These are phyloP conservation scores for Crenichthys baileyi DNA, from an alignment of 2,797 vertebrate genomes.

Conservation along the genomic window DNA sequence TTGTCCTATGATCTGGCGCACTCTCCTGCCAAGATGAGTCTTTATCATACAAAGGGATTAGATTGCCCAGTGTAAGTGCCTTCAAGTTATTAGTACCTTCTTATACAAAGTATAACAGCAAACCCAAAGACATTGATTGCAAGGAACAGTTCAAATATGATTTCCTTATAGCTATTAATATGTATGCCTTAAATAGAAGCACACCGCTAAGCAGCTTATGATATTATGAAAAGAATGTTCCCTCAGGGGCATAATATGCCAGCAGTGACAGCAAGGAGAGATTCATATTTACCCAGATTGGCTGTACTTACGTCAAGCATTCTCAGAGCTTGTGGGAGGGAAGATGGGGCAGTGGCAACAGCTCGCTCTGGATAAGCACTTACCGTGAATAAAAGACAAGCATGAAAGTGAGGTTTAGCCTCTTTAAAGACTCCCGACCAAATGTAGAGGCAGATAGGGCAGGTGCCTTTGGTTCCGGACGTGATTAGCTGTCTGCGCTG, in stretches of 20 bases:
- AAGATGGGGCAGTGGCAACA: constrained; percentile 86
- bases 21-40: constrained; percentile 75
- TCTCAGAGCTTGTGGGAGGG: constrained; percentile 87
- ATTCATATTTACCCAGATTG: constrained; percentile 90
- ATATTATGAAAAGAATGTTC: constrained; percentile 92
- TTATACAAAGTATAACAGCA: constrained; percentile 88
- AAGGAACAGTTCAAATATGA: constrained; percentile 89
- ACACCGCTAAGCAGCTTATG: constrained; percentile 91
- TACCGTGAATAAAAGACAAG: constrained; percentile 89
- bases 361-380: constrained; percentile 87
- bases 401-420: constrained; percentile 90
- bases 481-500: constrained; percentile 84
- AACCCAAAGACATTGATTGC: constrained; percentile 88
- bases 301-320: constrained; percentile 90
- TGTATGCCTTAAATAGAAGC: constrained; percentile 92
- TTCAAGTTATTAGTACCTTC: constrained; percentile 87
- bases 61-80: constrained; percentile 84
- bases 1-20: constrained; percentile 80
- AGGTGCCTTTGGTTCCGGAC: constrained; percentile 87
- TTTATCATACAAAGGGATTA: constrained; percentile 86
- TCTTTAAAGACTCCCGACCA: constrained; percentile 85
- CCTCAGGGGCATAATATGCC: constrained; percentile 90
- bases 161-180: constrained; percentile 92
- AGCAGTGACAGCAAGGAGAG: constrained; percentile 89
- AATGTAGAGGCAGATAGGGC: constrained; percentile 87